A percentile compares a stretch with the other conserved stretches of the same genome.
These are phyloP conservation scores for Griposia aprilina DNA, from an alignment of 2,888 invertebrate genomes.

Conservation along the genomic window DNA sequence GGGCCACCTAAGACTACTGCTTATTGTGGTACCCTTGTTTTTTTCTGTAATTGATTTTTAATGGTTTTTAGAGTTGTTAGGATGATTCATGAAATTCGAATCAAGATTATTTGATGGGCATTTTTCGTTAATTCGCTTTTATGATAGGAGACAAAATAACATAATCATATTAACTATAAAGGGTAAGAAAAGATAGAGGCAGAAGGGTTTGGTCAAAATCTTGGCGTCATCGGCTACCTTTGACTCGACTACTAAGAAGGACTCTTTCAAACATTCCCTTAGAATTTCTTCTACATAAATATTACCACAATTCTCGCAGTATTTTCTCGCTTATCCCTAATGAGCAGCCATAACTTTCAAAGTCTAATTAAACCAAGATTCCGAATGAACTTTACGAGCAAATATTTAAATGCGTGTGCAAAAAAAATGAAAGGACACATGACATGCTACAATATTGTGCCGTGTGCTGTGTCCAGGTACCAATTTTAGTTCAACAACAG, in stretches of 20 bases:
- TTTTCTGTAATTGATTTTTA: conserved; percentile 75
- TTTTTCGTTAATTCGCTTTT: conserved; percentile 44
- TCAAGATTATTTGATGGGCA: conserved; percentile 53
- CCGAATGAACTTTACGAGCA: conserved; percentile 23
- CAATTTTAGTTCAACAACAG: conserved; percentile 19
- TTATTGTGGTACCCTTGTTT: conserved; percentile 65
- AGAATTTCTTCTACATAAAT: conserved; percentile 1
- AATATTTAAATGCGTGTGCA: conserved; percentile 7
- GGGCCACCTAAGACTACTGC: conserved; percentile 70
- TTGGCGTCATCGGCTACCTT: background rate
- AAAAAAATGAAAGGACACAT: conserved; percentile 1
- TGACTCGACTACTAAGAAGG: background rate
- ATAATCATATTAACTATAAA: conserved; percentile 9
- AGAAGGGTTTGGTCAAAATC: background rate
- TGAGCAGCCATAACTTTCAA: conserved; percentile 34
- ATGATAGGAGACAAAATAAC: conserved; percentile 21
- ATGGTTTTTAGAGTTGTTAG: conserved; percentile 68
- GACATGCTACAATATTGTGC: background rate
- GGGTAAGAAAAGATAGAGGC: background rate
- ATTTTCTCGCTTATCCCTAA: conserved; percentile 6
- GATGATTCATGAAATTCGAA: conserved; percentile 62
- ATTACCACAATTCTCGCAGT: background rate
- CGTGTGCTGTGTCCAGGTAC: background rate
- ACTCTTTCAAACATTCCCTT: background rate
- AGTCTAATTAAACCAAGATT: conserved; percentile 34